Base-by-base conservation (phyloP, 92 coral and sea anemone species). In the Virgularia gustaviana region DNA sequence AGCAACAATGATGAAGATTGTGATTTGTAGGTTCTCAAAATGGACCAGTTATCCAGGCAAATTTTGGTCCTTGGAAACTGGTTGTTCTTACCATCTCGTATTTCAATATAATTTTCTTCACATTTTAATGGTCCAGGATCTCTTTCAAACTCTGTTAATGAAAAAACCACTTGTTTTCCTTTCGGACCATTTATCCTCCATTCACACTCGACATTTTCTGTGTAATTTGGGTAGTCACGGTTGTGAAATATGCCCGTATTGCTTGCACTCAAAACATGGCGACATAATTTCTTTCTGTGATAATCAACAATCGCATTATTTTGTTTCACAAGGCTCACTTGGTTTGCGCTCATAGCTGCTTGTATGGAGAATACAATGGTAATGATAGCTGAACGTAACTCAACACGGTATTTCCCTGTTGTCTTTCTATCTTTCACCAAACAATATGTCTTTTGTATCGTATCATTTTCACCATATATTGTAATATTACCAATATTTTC, bases 151-250 rank as follows among this genome's bases (percentile, higher is more conserved):
- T 73, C 73, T 16, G 78, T 67, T 76, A 91, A 92, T 63, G 78
- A 58, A 44, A 86, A 38, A n/a, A 83, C 65, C 19, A 89, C 57
- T 19, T 72, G 65, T 49, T 64, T 80, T 45, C 83, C 90, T 34
- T 77, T 59, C 4, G 75, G 42, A 31, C 82, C 89, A 42, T 75
- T 82, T 34, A 92, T 89, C 6, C 77, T 78, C 97, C 97, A 92
- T 19, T 45, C 78, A 55, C 97, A 92, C 28, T 84, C 86, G 27
- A 79, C 44, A 42, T 39, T 47, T 57, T 56, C 42, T 6, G 95
- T 86, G 70, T 82, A 86, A 52, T 45, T 18, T 0, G 75, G 75
- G 32, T 31, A 68, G 13, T 47, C 44, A 5, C 31, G 36, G 11
- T 16, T 49, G 19, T 49, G 38, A 68, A 68, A 49, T 4, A 0